phyloP scores from a whole-genome alignment of 2,888 invertebrate genomes.

The Mechanitis messenoides region DNA sequence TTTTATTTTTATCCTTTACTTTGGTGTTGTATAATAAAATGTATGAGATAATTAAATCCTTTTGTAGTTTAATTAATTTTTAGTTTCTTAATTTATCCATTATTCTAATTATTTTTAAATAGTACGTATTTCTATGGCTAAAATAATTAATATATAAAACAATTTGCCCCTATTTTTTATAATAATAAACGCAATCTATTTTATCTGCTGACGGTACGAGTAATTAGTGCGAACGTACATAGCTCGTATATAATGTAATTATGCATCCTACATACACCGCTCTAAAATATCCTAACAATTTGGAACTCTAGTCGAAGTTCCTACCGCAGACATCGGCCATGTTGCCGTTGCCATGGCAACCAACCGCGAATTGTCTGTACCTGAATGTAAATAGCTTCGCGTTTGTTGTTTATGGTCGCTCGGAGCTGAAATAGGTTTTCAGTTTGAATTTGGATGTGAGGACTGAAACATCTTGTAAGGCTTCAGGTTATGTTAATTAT shows the following conservation, averaged over 20 bases:
- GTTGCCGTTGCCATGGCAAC: constrained; percentile 68
- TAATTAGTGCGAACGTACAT: constrained; percentile 71
- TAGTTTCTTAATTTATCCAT: no score
- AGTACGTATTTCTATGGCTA: no score
- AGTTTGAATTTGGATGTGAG: not conserved
- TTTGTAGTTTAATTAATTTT: no score
- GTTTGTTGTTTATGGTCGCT: constrained; percentile 51
- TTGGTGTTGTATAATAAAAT: no score
- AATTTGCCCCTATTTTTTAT: no score
- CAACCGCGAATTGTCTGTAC: constrained; percentile 66
- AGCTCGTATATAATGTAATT: constrained; percentile 70
- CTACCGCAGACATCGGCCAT: constrained; percentile 71
- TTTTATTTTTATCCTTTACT: not conserved
- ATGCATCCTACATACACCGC: constrained; percentile 67
- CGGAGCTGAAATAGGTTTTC: constrained; percentile 27
- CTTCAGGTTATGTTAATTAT: no score
- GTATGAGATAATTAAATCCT: no score
- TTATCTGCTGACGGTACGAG: constrained; percentile 51
- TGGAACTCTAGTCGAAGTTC: constrained; percentile 73
- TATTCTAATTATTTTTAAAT: no score
- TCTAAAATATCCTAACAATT: constrained; percentile 73
- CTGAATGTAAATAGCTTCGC: constrained; percentile 67
- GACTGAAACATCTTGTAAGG: not conserved
- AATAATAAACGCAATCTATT: no score
- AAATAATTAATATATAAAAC: no score